Evolutionary conservation across 2,797 vertebrate genomes (phyloP), one percentile per base, ranked within the genome.

Genomic region (Rhinoraja longicauda): DNA sequence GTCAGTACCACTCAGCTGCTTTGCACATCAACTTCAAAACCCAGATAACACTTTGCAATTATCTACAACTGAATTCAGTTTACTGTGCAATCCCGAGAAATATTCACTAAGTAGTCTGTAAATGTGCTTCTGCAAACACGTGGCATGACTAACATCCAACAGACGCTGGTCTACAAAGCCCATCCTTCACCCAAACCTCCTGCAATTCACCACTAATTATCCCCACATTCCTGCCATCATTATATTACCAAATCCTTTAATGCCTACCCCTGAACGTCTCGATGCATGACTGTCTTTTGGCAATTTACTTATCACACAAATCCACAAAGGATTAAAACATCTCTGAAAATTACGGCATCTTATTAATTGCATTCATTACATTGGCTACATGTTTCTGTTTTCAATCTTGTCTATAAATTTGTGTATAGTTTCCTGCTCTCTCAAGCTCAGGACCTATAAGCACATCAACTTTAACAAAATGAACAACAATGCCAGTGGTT

Each of bases 221-320:
- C 39, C 24, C 90, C 72, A 32, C 39, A 90, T 36, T 70, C 21
- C 64, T 90, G 88, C 36, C 45, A n/a, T 90, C 64, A 90, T 72
- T 70, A 91, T 73, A 67, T 53, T 32, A 73, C 8, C 70, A 91
- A 91, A 39, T 10, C 36, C 88, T 90, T 72, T 90, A 70, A 90
- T 90, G 90, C 32, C 32, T 67, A 39, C 53, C 90, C 45, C 36
- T 72, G 62, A 90, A 90, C 45, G 90, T 91, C 88, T 39, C 6
- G 64, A 24, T 45, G 88, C 19, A 39, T 19, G 24, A 13, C 64
- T 72, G 9, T 45, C 32, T 21, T 70, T 45, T 91, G 88, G 36
- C 88, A 91, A 73, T 91, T 91, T 86, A n/a, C 82, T 64, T 91
- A 73, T 91, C 36, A 91, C 90, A 72, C 21, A 91, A 73, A 72